Conservation (phyloP, 2,888 invertebrate species). For the Pachydiplax longipennis region DNA sequence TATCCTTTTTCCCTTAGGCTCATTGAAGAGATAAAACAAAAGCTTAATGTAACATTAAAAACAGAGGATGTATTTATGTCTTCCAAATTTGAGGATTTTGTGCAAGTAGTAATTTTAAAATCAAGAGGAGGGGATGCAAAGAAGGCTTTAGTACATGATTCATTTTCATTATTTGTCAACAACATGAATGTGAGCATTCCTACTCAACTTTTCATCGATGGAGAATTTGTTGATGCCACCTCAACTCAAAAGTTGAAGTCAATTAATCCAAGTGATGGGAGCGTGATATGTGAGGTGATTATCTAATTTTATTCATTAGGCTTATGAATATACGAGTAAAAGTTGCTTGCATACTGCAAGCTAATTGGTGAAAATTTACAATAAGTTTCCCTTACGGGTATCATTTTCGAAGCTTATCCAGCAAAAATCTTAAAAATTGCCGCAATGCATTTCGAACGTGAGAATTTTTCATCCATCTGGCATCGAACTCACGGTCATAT, state of each 20-base stretch:
- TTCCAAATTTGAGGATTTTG: conserved; percentile 85
- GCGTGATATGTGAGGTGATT: conserved; percentile 73
- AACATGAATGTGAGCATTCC: conserved; percentile 86
- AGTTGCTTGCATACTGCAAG: too few relatives aligned
- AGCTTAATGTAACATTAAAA: conserved; percentile 76
- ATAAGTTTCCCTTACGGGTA: too few relatives aligned
- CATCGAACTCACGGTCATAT: too few relatives aligned
- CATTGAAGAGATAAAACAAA: conserved; percentile 90
- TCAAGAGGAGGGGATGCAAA: conserved; percentile 68
- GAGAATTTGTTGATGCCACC: conserved; percentile 84
- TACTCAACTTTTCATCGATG: conserved; percentile 90
- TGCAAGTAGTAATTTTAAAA: conserved; percentile 70
- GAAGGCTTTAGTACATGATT: conserved; percentile 72
- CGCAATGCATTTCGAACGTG: too few relatives aligned
- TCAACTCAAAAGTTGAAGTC: conserved; percentile 66
- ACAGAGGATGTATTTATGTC: conserved; percentile 95
- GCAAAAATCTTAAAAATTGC: too few relatives aligned
- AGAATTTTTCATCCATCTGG: too few relatives aligned
- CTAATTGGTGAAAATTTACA: too few relatives aligned
- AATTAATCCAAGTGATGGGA: conserved; percentile 88
- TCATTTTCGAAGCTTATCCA: too few relatives aligned
- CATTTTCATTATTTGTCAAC: conserved; percentile 79
- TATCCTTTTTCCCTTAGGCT: conserved; percentile 63
- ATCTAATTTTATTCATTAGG: too few relatives aligned
- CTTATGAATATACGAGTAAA: too few relatives aligned